Conservation (phyloP, 2,888 invertebrate genomes). For the Agriotes lineatus region DNA sequence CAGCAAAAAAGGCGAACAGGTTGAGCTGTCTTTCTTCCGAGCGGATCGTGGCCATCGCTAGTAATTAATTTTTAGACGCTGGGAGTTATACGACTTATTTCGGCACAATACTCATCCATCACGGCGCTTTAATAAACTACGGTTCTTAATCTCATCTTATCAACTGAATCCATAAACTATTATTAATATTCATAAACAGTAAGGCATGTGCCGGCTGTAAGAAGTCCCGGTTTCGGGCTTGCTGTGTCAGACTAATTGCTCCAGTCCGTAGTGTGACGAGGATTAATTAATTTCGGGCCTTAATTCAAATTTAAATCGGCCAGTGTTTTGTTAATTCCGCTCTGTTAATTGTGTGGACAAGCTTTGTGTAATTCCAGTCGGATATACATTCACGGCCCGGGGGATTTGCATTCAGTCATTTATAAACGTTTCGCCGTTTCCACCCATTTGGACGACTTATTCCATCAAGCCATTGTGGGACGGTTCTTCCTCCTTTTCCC, state of each 20-base stretch:
- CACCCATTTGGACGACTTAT: conserved; percentile 45
- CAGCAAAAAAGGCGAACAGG: conserved; percentile 5
- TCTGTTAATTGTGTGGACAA: conserved; percentile 65
- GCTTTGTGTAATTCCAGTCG: conserved; percentile 58
- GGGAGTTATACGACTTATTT: conserved; percentile 29
- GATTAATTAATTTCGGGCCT: conserved; percentile 67
- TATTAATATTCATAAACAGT: conserved; percentile 64
- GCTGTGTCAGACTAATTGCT: conserved; percentile 64
- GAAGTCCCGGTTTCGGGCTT: conserved; percentile 51
- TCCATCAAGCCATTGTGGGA: conserved; percentile 23
- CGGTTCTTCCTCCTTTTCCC: background rate
- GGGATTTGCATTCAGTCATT: conserved; percentile 57
- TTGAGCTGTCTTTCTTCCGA: conserved; percentile 14
- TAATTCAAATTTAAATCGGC: conserved; percentile 67
- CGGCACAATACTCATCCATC: conserved; percentile 44
- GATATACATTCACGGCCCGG: conserved; percentile 49
- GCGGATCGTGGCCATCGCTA: conserved; percentile 8
- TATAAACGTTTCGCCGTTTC: conserved; percentile 52
- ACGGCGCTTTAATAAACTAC: conserved; percentile 45
- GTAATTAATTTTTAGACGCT: conserved; percentile 36
- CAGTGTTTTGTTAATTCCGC: conserved; percentile 66
- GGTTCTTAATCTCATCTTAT: conserved; percentile 47
- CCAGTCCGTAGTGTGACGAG: conserved; percentile 65
- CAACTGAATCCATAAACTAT: conserved; percentile 49
- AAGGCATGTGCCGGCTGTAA: conserved; percentile 56